Conservation (phyloP, 1,140 invertebrate species). For the Macrosteles quadrilineatus region DNA sequence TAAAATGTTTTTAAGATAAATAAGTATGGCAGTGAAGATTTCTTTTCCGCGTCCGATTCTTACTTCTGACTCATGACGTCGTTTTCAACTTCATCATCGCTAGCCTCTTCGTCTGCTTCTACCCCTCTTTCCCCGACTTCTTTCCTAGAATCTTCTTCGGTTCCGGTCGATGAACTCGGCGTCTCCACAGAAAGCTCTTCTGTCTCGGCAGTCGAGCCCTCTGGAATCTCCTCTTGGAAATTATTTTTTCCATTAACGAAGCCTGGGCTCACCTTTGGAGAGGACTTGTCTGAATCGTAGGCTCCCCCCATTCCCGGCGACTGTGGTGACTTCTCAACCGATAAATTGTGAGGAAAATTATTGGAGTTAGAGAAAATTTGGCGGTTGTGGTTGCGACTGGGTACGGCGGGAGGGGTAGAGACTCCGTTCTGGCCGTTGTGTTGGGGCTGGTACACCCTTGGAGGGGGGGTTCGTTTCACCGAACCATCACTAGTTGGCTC, state of each 20-base stretch:
- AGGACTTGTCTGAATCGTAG: slow-evolving; percentile 6
- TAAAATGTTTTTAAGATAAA: slow-evolving; percentile 11
- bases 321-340: slow-evolving; percentile 22
- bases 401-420: slow-evolving; percentile 8
- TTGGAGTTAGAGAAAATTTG: slow-evolving; percentile 2
- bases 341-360: slow-evolving; percentile 23
- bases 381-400: slow-evolving; percentile 18
- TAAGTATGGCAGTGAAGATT: slow-evolving; percentile 30
- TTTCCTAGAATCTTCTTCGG: slow-evolving; percentile 43
- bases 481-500: slow-evolving; percentile 29
- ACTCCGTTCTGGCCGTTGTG: slow-evolving; percentile 11
- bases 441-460: neutral
- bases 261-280: slow-evolving; percentile 22
- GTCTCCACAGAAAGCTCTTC: slow-evolving; percentile 38
- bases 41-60: neutral
- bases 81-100: slow-evolving; percentile 43
- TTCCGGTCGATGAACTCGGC: slow-evolving; percentile 44
- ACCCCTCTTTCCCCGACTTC: slow-evolving; percentile 40
- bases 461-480: slow-evolving; percentile 30
- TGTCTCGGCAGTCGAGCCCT: slow-evolving; percentile 1
- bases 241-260: slow-evolving; percentile 19
- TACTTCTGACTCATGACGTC: slow-evolving; percentile 27
- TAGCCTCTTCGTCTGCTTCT: slow-evolving; percentile 43
- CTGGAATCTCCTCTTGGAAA: slow-evolving; percentile 19
- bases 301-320: neutral